A percentile compares a stretch with the other conserved stretches of the same genome.
Conservation (phyloP, 2,113 vertebrate species). For the Aspiorhynchus laticeps region DNA sequence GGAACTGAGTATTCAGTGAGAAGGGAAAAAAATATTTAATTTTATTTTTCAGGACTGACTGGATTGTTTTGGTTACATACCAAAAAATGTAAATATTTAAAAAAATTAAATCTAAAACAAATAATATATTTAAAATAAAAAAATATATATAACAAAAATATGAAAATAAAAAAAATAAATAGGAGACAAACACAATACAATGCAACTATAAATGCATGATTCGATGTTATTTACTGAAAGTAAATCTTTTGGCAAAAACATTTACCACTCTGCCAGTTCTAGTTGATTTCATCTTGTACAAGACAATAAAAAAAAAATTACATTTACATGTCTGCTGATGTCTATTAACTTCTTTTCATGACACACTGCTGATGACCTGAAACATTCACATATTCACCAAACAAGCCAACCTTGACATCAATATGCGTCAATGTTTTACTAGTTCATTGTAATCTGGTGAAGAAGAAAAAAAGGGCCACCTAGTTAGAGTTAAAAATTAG, state of each 20-base stretch:
- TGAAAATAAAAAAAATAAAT: not conserved
- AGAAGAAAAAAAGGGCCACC: not conserved
- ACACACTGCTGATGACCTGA: not conserved
- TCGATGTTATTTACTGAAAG: not conserved
- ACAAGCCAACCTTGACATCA: conserved; percentile 23
- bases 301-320: not conserved
- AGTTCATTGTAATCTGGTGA: not conserved
- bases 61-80: not conserved
- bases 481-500: conserved; percentile 63
- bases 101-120: not conserved
- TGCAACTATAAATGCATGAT: not conserved
- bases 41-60: not conserved
- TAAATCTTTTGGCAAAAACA: not conserved
- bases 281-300: not conserved
- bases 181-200: not conserved
- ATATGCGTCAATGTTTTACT: conserved; percentile 3
- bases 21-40: not conserved
- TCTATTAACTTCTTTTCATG: conserved; percentile 9
- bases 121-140: not conserved
- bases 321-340: conserved; percentile 1
- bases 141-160: not conserved
- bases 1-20: no score
- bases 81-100: not conserved
- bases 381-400: not conserved
- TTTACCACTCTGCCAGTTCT: not conserved